Percentiles rank a stretch among this genome's conserved stretches.
These are phyloP conservation scores for Hoplias malabaricus DNA, from an alignment of 2,113 vertebrate species.

Conservation along the genomic window DNA sequence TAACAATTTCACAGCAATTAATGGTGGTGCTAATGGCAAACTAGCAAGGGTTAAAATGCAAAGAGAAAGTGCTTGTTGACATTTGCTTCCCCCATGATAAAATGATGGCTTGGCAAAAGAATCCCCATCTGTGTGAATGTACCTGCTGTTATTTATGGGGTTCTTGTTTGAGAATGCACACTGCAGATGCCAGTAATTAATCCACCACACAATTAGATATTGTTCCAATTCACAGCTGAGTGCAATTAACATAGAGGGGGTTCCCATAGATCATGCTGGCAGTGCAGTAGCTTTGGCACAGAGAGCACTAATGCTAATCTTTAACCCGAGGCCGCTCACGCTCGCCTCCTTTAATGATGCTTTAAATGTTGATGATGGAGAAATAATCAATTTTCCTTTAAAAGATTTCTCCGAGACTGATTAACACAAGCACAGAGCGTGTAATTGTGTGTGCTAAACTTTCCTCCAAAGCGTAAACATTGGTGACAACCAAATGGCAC, in stretches of 20 bases:
- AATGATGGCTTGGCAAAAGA: conserved; percentile 79
- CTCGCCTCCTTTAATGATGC: conserved; percentile 92
- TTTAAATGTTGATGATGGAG: conserved; percentile 94
- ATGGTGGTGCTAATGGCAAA: conserved; percentile 71
- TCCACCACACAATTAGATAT: conserved; percentile 97
- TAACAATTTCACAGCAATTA: conserved; percentile 62
- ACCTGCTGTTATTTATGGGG: conserved; percentile 96
- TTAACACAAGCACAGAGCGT: conserved; percentile 83
- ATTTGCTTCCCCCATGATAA: conserved; percentile 80
- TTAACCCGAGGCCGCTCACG: conserved; percentile 89
- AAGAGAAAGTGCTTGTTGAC: conserved; percentile 63
- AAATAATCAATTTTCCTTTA: conserved; percentile 92
- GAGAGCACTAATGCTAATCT: conserved; percentile 92
- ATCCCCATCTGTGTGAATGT: conserved; percentile 86
- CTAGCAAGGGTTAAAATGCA: conserved; percentile 58
- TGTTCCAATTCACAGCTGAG: conserved; percentile 96
- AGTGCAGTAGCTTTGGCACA: conserved; percentile 87
- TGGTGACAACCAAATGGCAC: not conserved
- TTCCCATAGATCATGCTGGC: conserved; percentile 83
- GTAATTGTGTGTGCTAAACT: conserved; percentile 72
- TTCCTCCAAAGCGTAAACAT: conserved; percentile 12
- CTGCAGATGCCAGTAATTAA: conserved; percentile 95
- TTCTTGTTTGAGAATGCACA: conserved; percentile 90
- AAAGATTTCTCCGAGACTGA: conserved; percentile 85
- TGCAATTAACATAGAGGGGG: conserved; percentile 93